Evolutionary conservation across 2,797 vertebrate species (phyloP), one percentile per base, ranked within the genome.

Genomic region (Anguilla obscura): DNA sequence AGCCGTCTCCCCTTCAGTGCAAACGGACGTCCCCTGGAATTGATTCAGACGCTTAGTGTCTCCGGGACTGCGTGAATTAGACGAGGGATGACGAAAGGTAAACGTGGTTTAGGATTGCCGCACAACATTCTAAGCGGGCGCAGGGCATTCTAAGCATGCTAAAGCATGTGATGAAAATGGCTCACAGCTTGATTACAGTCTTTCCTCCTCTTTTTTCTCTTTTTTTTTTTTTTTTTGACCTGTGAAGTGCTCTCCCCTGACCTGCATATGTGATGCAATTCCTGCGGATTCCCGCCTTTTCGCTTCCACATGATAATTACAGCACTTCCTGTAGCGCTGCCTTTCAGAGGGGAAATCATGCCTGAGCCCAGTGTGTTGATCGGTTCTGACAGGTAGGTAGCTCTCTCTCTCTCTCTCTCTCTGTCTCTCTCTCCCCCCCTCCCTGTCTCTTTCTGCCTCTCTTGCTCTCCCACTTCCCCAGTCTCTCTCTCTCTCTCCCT

Each of bases 291-390:
- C 85, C 92, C 89, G 87, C 84, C 91, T 94, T 92, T 92, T 93
- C 91, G 92, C 95, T 93, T 86, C 94, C 91, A 94, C 93, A 94
- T 90, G 93, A 92, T 95, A 95, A 95, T 95, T 94, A 95, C 91
- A 91, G 91, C 93, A 92, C 92, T 91, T 92, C 89, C 92, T 94
- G 93, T 90, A 93, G 93, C 92, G 93, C 93, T 95, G 91, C 90
- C 94, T 94, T 90, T 93, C 86, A 92, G 92, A 95, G 91, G 93
- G 89, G 94, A 94, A 93, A 94, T 71, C 30, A 71, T 50, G 9
- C n/a, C 60, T 52, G 85, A 71, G 50, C 50, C 45, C 69, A 50
- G 14, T 71, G 58, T 71, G 40, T 1, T 3, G 24, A 94, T 91
- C 90, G 91, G 91, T 94, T 93, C 91, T 93, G 93, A 94, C 90